Percentiles rank a stretch among this genome's conserved stretches.
phyloP scores from a whole-genome alignment of 2,888 invertebrate genomes.

The Ophioninae sp. region DNA sequence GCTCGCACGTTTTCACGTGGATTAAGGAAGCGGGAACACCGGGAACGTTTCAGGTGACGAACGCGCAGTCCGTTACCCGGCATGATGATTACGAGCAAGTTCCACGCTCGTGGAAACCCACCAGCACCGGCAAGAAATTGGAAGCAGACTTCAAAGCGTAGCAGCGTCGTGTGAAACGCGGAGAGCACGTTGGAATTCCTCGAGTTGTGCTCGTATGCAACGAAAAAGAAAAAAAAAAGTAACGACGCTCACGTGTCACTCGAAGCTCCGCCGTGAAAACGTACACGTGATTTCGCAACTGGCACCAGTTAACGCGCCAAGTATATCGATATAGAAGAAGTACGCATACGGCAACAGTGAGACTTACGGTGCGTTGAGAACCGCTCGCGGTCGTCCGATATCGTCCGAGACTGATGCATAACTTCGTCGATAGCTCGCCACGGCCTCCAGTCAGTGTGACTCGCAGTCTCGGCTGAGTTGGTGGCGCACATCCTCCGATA shows the following conservation, averaged over 20 bases:
- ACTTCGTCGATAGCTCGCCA: slow-evolving; percentile 62
- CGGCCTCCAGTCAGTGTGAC: slow-evolving; percentile 67
- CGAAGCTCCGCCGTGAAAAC: slow-evolving; percentile 68
- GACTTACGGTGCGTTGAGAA: slow-evolving; percentile 62
- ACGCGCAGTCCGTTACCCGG: background rate
- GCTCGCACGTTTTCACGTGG: background rate
- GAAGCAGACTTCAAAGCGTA: background rate
- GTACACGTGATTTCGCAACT: slow-evolving; percentile 70
- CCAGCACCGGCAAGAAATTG: background rate
- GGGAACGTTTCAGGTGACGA: background rate
- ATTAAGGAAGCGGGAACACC: background rate
- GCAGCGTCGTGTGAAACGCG: slow-evolving; percentile 1
- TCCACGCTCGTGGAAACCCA: background rate
- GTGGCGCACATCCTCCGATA: slow-evolving; percentile 29
- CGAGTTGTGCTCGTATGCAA: slow-evolving; percentile 37
- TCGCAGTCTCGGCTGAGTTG: slow-evolving; percentile 64
- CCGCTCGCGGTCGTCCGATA: slow-evolving; percentile 64
- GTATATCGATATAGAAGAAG: slow-evolving; percentile 4
- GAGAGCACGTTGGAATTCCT: slow-evolving; percentile 30
- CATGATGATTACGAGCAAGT: background rate
- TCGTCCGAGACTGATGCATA: slow-evolving; percentile 67
- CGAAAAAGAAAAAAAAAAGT: slow-evolving; percentile 1
- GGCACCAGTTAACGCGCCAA: slow-evolving; percentile 24
- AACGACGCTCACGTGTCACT: slow-evolving; percentile 74
- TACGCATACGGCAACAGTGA: slow-evolving; percentile 4